Conservation (phyloP, 2,113 vertebrate genomes). For the Neolamprologus kungweensis region DNA sequence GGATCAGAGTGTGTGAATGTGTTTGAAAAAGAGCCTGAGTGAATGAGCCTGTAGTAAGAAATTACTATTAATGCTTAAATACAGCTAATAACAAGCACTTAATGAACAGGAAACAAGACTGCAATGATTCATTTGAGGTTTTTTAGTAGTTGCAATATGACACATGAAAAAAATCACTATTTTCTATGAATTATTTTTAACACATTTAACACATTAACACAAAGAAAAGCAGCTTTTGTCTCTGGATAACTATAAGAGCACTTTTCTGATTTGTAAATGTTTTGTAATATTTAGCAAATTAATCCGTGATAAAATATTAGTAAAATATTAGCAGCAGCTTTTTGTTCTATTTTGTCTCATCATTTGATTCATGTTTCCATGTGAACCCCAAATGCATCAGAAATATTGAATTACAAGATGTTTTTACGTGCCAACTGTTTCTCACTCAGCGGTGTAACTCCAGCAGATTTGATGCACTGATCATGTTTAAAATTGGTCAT, state of each 20-base stretch:
- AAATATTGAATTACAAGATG: not conserved
- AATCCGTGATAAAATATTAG: accelerated
- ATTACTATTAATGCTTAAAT: not conserved
- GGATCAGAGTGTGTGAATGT: not conserved
- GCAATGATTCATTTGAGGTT: accelerated
- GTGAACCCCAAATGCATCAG: not conserved
- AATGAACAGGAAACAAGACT: not conserved
- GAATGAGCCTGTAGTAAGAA: not conserved
- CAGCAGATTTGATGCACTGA: not conserved
- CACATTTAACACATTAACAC: not conserved
- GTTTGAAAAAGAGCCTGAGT: not conserved
- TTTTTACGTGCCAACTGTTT: not conserved
- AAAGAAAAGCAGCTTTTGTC: not conserved
- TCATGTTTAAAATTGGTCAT: not conserved
- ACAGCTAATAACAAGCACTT: not conserved
- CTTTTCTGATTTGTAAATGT: not conserved
- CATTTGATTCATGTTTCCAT: not conserved
- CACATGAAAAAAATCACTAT: not conserved
- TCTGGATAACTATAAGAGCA: not conserved
- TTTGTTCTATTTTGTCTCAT: not conserved
- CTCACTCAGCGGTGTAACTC: accelerated
- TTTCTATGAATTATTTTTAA: not conserved
- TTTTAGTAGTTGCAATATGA: not conserved
- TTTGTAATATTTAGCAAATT: not conserved
- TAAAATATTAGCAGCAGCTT: not conserved